Conservation (phyloP, 2,113 vertebrate genomes). For the Amphilophus citrinellus region DNA sequence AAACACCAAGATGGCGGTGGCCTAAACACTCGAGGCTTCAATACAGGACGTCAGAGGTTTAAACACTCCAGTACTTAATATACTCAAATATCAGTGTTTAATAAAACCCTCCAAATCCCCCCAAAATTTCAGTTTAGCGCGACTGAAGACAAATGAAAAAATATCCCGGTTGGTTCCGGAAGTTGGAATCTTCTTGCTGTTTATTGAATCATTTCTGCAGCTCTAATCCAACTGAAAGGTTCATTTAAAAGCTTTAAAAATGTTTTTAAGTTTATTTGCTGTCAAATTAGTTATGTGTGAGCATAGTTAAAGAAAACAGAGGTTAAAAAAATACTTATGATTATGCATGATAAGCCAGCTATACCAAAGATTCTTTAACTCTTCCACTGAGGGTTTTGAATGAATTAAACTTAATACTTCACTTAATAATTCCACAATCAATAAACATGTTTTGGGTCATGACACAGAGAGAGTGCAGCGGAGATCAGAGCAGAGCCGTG, state of each 20-base stretch:
- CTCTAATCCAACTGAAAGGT: background rate
- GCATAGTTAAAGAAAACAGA: background rate
- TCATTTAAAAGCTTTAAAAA: background rate
- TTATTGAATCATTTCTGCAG: background rate
- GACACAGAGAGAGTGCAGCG: background rate
- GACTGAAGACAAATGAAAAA: background rate
- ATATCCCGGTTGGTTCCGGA: too few species aligned
- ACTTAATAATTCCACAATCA: background rate
- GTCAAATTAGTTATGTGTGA: background rate
- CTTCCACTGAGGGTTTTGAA: background rate
- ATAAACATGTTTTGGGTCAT: background rate
- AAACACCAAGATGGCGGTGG: too few species aligned
- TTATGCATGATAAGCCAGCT: background rate
- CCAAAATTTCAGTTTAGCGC: background rate
- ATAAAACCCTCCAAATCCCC: accelerated
- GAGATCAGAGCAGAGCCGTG: background rate
- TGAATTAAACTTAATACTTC: background rate
- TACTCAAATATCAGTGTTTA: background rate
- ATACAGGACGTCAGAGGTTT: background rate
- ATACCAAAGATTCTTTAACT: background rate
- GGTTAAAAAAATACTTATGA: background rate
- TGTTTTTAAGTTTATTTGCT: background rate
- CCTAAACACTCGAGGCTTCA: background rate
- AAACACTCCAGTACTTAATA: too few species aligned
- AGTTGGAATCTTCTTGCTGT: too few species aligned